Conservation (phyloP, 1,140 invertebrate genomes). For the Heliconius congener region DNA sequence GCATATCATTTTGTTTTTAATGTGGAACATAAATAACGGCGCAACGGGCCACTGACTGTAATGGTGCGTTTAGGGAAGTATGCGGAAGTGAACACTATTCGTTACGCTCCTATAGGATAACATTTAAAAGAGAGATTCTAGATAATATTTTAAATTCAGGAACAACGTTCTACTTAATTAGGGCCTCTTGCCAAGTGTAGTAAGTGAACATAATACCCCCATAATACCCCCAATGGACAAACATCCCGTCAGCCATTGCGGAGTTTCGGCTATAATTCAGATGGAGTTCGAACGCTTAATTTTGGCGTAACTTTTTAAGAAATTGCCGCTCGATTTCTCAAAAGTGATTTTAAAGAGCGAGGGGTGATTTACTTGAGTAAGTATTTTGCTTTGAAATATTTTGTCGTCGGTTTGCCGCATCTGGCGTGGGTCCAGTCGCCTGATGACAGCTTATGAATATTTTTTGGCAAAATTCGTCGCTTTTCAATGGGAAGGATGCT, state of each 20-base stretch:
- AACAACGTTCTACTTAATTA: constrained; percentile 40
- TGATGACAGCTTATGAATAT: constrained; percentile 81
- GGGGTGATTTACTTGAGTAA: constrained; percentile 73
- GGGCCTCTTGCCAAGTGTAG: constrained; percentile 36
- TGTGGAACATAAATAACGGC: constrained; percentile 75
- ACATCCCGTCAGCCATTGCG: constrained; percentile 42
- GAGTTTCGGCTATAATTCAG: constrained; percentile 42
- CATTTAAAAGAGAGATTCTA: too few relatives aligned
- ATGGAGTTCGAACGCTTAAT: constrained; percentile 46
- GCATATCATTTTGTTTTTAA: constrained; percentile 82
- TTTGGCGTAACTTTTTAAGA: constrained; percentile 42
- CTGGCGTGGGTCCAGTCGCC: constrained; percentile 76
- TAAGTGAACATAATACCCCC: constrained; percentile 28
- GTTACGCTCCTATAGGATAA: constrained; percentile 47
- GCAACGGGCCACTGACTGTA: constrained; percentile 70
- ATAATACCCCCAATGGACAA: constrained; percentile 25
- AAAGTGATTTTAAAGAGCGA: constrained; percentile 74
- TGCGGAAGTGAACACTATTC: constrained; percentile 66
- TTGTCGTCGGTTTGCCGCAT: constrained; percentile 74
- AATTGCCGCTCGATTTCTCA: constrained; percentile 63
- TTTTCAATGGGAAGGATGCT: constrained; percentile 65
- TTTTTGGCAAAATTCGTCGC: constrained; percentile 72
- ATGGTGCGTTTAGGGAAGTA: constrained; percentile 71
- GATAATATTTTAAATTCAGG: constrained; percentile 25
- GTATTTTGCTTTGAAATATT: constrained; percentile 79